These are phyloP conservation scores for Cryptoleucopteryx plumbea DNA, from an alignment of 2,113 vertebrate species.

Conservation along the genomic window DNA sequence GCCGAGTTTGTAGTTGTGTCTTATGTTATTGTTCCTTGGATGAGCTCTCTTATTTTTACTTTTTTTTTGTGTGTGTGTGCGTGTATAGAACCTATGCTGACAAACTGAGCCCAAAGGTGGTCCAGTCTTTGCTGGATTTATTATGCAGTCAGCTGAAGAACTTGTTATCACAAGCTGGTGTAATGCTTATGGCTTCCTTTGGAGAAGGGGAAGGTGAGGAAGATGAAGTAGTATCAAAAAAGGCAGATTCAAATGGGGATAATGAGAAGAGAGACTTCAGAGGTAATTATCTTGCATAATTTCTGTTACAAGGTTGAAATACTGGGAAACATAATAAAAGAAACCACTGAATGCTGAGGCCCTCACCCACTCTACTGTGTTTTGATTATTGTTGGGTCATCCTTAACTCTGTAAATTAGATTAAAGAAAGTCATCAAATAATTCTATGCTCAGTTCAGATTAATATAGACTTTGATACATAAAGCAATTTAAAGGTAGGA, in stretches of 20 bases:
- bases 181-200: constrained; percentile 79
- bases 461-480: neutral
- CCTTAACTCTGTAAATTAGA: neutral
- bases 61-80: neutral
- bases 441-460: neutral
- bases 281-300: constrained; percentile 66
- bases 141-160: constrained; percentile 97
- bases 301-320: neutral
- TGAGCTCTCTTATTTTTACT: neutral
- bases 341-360: neutral
- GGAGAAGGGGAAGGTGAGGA: constrained; percentile 79
- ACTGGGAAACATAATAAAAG: neutral
- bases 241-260: constrained; percentile 77
- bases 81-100: constrained; percentile 88
- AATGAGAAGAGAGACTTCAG: constrained; percentile 89
- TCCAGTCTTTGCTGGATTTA: constrained; percentile 93
- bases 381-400: neutral
- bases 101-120: constrained; percentile 91
- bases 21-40: neutral
- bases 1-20: neutral
- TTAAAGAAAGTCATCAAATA: neutral
- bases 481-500: neutral
- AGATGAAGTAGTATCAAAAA: constrained; percentile 71
- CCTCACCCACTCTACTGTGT: neutral
- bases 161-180: constrained; percentile 89